Evolutionary conservation across 2,797 vertebrate species (phyloP), one percentile per base, ranked within the genome.

Genomic region (Clarias pachynema): DNA sequence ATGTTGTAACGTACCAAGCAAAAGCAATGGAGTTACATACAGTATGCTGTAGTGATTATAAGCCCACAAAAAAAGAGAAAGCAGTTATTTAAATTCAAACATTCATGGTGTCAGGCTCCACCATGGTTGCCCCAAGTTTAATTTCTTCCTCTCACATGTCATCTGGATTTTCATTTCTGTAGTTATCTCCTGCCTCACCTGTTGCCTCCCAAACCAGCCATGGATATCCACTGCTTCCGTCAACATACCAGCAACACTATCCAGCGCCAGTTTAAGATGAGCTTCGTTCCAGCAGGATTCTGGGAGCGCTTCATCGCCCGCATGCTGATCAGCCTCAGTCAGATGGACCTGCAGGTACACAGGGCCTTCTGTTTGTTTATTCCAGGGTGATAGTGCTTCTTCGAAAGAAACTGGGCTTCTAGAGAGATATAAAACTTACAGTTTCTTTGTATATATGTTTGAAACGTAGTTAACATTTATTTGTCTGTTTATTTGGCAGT

Each of bases 131-230:
- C 7, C 10, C n/a, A 2, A 62, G 10, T 74, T 68, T 65, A 16
- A 69, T 83, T 44, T 0, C 49, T 8, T 56, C 53, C 34, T 24
- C 53, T 69, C 31, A 26, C 53, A n/a, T 57, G 70, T 63, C 40
- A 53, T 49, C 22, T 74, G 37, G 81, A 15, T 40, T 20, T 74
- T 57, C 79, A 49, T 72, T 57, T 63, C 18, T 16, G 3, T 92
- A 99, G 98, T 90, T 99, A 99, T 89, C 95, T 99, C 87, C 93
- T 99, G 83, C 98, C 98, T 49, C 98, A 99, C 90, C 97, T 99
- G 59, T 96, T 99, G 22, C 98, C 98, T 6, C 93, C 96, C 80
- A 99, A 98, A 86, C 98, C 98, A 0, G 97, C 96, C 0, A 91
- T 99, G 93, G 97, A 99, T 91, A 96, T 97, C 87, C 96, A 97